Evolutionary conservation across 2,888 invertebrate genomes (phyloP), one percentile per base, ranked within the genome.

Genomic region (Drosophila multiciliata): DNA sequence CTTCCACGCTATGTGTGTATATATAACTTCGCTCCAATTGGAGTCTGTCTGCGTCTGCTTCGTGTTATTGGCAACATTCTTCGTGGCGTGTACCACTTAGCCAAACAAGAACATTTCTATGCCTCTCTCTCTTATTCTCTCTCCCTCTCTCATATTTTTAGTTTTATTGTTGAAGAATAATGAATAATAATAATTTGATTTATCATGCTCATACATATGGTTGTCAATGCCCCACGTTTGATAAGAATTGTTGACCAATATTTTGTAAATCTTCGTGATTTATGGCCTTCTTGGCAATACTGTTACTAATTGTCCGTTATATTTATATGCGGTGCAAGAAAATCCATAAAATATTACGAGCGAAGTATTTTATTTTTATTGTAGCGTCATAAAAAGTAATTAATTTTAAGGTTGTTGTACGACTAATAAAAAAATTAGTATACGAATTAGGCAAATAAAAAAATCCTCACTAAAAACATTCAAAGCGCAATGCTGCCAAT

Each of bases 171-270:
- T 50, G 49, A 60, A 66, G 55, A 72, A 72, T 48, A 62, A 60
- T 66, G 55, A 72, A 66, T 48, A 62, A 77, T 48, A 50, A 53
- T 66, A 45, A 23, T 32, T 6, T 5, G 17, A 42, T 12, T 38
- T 42, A 60, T 33, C 23, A 11, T 45, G 48, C 15, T 23, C 53
- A 64, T 33, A 63, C 50, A 66, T 70, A 45, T 26, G 38, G 52
- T 75, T 81, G 79, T 64, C 83, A 77, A 65, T 73, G 68, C 77
- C 70, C 83, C 74, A 66, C 53, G 66, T 73, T 66, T 50, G 38
- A 66, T 73, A 66, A 48, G n/a, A 35, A 36, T 23, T 12, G 1
- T 38, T 20, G n/a, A 35, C 15, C 15, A 35, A n/a, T 36, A 49
- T 26, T 60, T 36, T 15, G 7, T 20, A n/a, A n/a, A 55, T 29